Conservation (phyloP, 1,140 invertebrate genomes). For the Augochlora pura region DNA sequence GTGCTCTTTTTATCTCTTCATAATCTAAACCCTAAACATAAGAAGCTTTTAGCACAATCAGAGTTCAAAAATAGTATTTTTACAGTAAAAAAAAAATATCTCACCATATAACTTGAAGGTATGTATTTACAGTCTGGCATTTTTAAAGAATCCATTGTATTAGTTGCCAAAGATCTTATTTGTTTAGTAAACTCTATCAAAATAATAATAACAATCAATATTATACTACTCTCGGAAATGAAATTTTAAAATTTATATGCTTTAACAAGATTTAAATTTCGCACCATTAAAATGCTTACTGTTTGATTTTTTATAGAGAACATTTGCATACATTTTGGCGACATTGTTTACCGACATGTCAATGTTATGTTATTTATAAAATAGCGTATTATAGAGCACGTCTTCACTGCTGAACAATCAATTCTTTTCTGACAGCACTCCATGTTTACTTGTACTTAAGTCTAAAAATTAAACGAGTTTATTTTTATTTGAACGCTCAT, state of each 20-base stretch:
- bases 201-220: too few species aligned
- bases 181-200: constrained; percentile 5
- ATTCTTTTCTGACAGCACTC: neutral
- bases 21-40: constrained; percentile 81
- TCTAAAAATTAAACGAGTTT: constrained; percentile 24
- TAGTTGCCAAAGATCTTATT: neutral
- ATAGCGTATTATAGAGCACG: neutral
- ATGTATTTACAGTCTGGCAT: constrained; percentile 50
- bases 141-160: neutral
- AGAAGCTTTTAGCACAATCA: neutral
- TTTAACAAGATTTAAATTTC: neutral
- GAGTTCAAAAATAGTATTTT: neutral
- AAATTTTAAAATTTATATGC: neutral
- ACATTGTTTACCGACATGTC: constrained; percentile 7
- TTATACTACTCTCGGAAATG: neutral
- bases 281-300: constrained; percentile 19
- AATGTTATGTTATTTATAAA: neutral
- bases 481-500: constrained; percentile 1
- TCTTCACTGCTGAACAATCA: neutral
- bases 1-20: constrained; percentile 82
- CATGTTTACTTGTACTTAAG: neutral
- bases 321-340: neutral
- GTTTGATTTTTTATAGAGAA: neutral
- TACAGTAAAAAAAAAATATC: neutral
- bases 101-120: constrained; percentile 54